Percentiles rank a stretch among this genome's conserved stretches.
These are phyloP conservation scores for Eilema sororculum DNA, from an alignment of 2,888 invertebrate species.

Conservation along the genomic window DNA sequence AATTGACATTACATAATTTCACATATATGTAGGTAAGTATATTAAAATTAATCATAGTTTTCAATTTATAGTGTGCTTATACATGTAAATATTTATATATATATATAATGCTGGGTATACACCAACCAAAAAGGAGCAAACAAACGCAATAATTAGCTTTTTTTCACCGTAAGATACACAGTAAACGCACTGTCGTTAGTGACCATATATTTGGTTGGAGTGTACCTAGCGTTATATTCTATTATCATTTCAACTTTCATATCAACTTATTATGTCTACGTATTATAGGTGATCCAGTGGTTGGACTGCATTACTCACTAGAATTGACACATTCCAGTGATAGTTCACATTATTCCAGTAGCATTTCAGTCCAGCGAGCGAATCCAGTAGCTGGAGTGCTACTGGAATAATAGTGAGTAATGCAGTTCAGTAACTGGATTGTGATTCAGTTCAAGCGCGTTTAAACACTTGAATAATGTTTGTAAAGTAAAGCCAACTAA, in stretches of 20 bases:
- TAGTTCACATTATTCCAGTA: too few species aligned
- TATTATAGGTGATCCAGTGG: too few species aligned
- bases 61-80: slow-evolving; percentile 23
- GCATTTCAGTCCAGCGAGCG: too few species aligned
- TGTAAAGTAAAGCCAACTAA: too few species aligned
- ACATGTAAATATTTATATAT: too few species aligned
- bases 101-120: neutral
- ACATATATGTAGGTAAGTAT: slow-evolving; percentile 38
- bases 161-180: neutral
- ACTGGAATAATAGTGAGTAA: too few species aligned
- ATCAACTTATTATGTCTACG: neutral
- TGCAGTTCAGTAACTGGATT: too few species aligned
- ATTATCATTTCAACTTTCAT: neutral
- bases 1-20: slow-evolving; percentile 72
- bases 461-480: too few species aligned
- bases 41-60: slow-evolving; percentile 31
- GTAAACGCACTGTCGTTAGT: neutral
- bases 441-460: too few species aligned
- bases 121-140: neutral
- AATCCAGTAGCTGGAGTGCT: too few species aligned
- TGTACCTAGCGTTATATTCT: neutral
- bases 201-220: neutral
- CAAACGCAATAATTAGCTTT: neutral
- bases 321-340: too few species aligned
- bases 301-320: too few species aligned